These are phyloP conservation scores for Cirrhinus mrigala DNA, from an alignment of 2,797 vertebrate genomes.

Conservation along the genomic window DNA sequence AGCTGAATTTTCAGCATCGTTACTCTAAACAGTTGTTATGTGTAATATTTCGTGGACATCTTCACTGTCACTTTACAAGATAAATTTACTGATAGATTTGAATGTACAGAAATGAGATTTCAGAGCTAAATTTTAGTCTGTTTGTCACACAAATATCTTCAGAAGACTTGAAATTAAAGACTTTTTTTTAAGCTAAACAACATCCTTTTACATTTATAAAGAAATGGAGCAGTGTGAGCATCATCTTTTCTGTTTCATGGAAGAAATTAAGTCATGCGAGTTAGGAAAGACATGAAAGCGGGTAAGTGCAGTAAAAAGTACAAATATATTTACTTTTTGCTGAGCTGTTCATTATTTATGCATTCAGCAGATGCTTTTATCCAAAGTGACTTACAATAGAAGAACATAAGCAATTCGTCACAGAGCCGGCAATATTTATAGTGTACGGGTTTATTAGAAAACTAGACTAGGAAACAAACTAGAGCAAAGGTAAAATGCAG, in stretches of 20 bases:
- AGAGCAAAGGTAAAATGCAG: neutral
- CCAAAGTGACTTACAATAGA: conserved; percentile 8
- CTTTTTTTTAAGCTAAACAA: neutral
- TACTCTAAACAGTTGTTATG: neutral
- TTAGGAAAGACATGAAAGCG: neutral
- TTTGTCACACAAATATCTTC: neutral
- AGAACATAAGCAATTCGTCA: neutral
- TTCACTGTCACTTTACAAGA: neutral
- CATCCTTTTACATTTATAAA: neutral
- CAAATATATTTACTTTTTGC: neutral
- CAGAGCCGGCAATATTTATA: neutral
- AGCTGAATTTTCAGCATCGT: neutral
- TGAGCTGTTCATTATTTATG: conserved; percentile 9
- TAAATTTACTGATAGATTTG: neutral
- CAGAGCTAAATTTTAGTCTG: neutral
- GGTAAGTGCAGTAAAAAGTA: neutral
- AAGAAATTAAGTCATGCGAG: neutral
- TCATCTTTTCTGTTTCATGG: neutral
- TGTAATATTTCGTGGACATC: neutral
- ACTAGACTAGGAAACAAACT: neutral
- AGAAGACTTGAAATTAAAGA: neutral
- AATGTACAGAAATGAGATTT: neutral
- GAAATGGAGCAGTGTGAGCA: neutral
- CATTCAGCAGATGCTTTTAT: neutral
- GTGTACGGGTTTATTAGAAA: neutral